phyloP scores from a whole-genome alignment of 1,140 invertebrate species.

The Samia ricini region DNA sequence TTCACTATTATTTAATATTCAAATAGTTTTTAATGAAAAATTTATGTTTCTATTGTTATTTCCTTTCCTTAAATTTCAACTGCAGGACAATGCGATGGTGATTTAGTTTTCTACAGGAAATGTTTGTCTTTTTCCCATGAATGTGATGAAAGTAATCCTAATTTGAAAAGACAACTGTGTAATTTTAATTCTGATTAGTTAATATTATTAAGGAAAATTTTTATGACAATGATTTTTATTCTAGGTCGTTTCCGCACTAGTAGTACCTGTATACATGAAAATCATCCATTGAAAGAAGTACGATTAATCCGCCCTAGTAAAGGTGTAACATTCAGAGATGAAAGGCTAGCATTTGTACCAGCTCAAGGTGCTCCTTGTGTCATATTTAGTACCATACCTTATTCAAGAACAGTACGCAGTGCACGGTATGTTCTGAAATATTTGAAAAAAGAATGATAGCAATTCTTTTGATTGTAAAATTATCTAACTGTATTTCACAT shows the following conservation, averaged over 20 bases:
- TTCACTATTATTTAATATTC: no score
- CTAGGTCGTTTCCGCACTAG: conserved; percentile 67
- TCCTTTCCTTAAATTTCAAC: no score
- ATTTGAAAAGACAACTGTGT: no score
- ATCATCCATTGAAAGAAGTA: conserved; percentile 77
- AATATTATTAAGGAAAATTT: no score
- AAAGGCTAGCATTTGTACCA: conserved; percentile 87
- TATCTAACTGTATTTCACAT: neutral
- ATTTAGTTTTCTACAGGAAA: no score
- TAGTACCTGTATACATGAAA: conserved; percentile 74
- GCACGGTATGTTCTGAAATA: conserved; percentile 76
- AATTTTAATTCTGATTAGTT: no score
- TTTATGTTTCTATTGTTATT: no score
- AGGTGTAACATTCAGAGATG: conserved; percentile 84
- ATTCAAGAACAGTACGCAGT: conserved; percentile 82
- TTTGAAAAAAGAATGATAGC: neutral
- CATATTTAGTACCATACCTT: conserved; percentile 90
- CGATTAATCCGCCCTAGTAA: conserved; percentile 79
- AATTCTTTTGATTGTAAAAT: no score
- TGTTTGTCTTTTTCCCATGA: no score
- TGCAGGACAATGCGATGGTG: no score
- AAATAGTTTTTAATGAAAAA: no score
- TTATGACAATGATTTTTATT: conserved; percentile 28
- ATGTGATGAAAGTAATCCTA: no score
- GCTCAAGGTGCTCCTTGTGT: conserved; percentile 86